These are phyloP conservation scores for Xiphophorus birchmanni DNA, from an alignment of 2,797 vertebrate species.

Conservation along the genomic window DNA sequence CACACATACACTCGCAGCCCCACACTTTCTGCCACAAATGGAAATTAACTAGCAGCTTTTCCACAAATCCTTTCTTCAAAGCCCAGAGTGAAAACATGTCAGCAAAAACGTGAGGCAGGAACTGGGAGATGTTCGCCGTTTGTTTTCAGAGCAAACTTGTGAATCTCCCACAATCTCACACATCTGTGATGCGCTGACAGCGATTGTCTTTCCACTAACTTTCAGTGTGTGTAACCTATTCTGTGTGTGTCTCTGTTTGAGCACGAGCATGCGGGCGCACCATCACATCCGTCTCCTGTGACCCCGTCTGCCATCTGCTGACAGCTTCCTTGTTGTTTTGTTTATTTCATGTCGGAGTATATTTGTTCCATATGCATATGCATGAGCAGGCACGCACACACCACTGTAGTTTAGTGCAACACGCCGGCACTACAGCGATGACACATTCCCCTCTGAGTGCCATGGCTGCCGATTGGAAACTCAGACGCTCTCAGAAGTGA, in stretches of 20 bases:
- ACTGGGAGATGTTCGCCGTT: conserved; percentile 11
- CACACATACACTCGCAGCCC: neutral
- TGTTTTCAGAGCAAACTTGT: conserved; percentile 36
- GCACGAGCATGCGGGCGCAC: neutral
- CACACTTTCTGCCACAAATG: neutral
- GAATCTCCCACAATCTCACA: conserved; percentile 23
- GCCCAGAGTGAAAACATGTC: conserved; percentile 11
- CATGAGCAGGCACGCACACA: conserved; percentile 35
- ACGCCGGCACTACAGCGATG: conserved; percentile 31
- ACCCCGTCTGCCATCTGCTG: conserved; percentile 55
- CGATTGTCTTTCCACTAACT: conserved; percentile 43
- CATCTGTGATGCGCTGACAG: conserved; percentile 31
- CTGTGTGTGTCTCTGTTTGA: conserved; percentile 19
- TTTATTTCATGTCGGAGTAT: conserved; percentile 54
- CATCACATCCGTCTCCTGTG: conserved; percentile 47
- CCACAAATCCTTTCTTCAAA: conserved; percentile 14
- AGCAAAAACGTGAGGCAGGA: neutral
- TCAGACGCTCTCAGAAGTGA: conserved; percentile 54
- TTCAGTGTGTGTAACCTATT: conserved; percentile 32
- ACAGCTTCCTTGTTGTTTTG: conserved; percentile 64
- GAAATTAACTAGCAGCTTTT: conserved; percentile 15
- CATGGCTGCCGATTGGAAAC: conserved; percentile 48
- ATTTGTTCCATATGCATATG: conserved; percentile 64
- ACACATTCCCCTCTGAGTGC: conserved; percentile 54
- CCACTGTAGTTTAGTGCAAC: conserved; percentile 16